Conservation (phyloP, 2,888 invertebrate genomes). For the Cabera pusaria region DNA sequence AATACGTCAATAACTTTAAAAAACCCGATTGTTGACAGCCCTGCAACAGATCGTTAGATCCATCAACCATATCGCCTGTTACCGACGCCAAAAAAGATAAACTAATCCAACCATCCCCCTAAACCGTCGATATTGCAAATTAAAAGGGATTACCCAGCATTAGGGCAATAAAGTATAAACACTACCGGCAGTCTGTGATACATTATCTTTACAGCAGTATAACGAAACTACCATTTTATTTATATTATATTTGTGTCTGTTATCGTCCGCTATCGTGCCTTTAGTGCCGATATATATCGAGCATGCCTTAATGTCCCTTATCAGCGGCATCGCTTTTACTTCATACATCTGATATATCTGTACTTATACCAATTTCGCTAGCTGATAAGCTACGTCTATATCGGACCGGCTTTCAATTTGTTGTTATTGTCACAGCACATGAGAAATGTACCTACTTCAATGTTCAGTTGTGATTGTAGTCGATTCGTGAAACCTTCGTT, state of each 20-base stretch:
- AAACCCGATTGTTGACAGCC: too few species aligned
- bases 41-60: too few species aligned
- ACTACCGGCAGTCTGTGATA: slow-evolving; percentile 48
- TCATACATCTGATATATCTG: slow-evolving; percentile 53
- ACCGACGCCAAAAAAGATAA: slow-evolving; percentile 19
- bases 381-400: slow-evolving; percentile 34
- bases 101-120: slow-evolving; percentile 18
- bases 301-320: slow-evolving; percentile 56
- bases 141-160: slow-evolving; percentile 44
- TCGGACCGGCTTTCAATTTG: too few species aligned
- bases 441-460: too few species aligned
- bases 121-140: slow-evolving; percentile 42
- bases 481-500: too few species aligned
- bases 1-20: too few species aligned
- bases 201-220: slow-evolving; percentile 67
- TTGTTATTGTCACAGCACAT: too few species aligned
- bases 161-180: slow-evolving; percentile 43
- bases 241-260: slow-evolving; percentile 66
- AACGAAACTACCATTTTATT: slow-evolving; percentile 65
- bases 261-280: slow-evolving; percentile 64
- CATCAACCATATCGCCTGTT: neutral
- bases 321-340: slow-evolving; percentile 63
- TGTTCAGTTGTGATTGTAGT: too few species aligned
- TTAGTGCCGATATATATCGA: slow-evolving; percentile 75
- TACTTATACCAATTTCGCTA: slow-evolving; percentile 50